A percentile compares a stretch with the other conserved stretches of the same genome.
Conservation (phyloP, 1,140 invertebrate species). For the Macrotrachela quadricornifera region DNA sequence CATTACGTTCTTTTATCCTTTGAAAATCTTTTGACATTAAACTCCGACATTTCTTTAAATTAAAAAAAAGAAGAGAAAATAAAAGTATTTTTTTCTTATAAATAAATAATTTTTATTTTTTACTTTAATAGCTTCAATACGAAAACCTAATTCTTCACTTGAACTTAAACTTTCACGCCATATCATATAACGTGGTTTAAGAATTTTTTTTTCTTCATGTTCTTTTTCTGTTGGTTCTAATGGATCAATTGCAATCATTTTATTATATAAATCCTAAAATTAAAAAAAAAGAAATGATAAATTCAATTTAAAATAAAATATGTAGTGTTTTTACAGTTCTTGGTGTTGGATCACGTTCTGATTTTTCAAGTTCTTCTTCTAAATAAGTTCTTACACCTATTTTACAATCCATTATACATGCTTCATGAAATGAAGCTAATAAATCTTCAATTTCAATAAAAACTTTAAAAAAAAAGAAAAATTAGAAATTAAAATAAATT, state of each 20-base stretch:
- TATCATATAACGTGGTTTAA: conserved; percentile 84
- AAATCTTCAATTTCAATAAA: conserved; percentile 79
- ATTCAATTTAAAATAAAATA: too few species aligned
- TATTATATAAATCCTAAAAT: conserved; percentile 76
- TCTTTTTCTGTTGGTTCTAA: conserved; percentile 71
- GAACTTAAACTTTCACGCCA: conserved; percentile 93
- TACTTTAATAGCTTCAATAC: conserved; percentile 80
- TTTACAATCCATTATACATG: conserved; percentile 90
- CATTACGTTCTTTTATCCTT: background rate
- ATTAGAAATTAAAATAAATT: too few species aligned
- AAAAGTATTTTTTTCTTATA: background rate
- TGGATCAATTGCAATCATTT: conserved; percentile 85
- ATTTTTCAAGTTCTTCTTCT: conserved; percentile 57
- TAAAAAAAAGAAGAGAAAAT: background rate
- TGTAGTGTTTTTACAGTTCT: conserved; percentile 30
- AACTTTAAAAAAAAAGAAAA: conserved; percentile 16
- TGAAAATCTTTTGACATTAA: conserved; percentile 4
- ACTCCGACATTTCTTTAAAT: background rate
- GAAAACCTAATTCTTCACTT: conserved; percentile 73
- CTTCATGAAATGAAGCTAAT: conserved; percentile 61
- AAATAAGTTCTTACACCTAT: conserved; percentile 78
- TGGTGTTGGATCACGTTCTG: conserved; percentile 74
- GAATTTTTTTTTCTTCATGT: conserved; percentile 61
- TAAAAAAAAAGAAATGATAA: too few species aligned
- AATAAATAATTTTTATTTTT: background rate